Percentiles rank a stretch among this genome's conserved stretches.
phyloP scores from a whole-genome alignment of 2,888 invertebrate species.

The Limenitis camilla region DNA sequence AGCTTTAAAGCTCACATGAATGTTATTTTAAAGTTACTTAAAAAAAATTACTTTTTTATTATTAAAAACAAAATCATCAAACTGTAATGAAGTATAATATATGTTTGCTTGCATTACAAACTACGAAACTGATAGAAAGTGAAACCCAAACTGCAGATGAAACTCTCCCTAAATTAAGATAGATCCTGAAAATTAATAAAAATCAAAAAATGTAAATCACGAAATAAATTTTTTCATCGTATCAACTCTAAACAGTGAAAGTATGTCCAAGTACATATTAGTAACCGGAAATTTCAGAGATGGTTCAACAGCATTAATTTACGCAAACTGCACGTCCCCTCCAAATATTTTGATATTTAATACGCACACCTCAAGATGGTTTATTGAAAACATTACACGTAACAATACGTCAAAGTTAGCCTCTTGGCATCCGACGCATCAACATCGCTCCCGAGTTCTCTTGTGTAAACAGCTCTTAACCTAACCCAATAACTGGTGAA shows the following conservation, averaged over 20 bases:
- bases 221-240: not conserved
- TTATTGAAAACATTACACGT: constrained; percentile 18
- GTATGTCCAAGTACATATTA: not conserved
- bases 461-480: constrained; percentile 68
- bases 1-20: too few species aligned
- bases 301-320: constrained; percentile 8
- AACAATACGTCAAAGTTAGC: constrained; percentile 49
- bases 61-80: too few species aligned
- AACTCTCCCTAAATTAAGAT: too few species aligned
- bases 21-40: too few species aligned
- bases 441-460: constrained; percentile 59
- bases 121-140: too few species aligned
- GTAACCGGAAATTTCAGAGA: constrained; percentile 11
- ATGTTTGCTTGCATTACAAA: too few species aligned
- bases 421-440: constrained; percentile 64
- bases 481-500: constrained; percentile 68
- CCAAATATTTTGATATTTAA: constrained; percentile 25
- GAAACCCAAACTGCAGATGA: too few species aligned
- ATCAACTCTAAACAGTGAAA: not conserved
- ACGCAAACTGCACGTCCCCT: constrained; percentile 12
- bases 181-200: too few species aligned
- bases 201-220: not conserved
- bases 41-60: too few species aligned
- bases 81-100: too few species aligned
- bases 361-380: constrained; percentile 12